Evolutionary conservation across 2,888 invertebrate genomes (phyloP).

Genomic region (Pteria penguin): DNA sequence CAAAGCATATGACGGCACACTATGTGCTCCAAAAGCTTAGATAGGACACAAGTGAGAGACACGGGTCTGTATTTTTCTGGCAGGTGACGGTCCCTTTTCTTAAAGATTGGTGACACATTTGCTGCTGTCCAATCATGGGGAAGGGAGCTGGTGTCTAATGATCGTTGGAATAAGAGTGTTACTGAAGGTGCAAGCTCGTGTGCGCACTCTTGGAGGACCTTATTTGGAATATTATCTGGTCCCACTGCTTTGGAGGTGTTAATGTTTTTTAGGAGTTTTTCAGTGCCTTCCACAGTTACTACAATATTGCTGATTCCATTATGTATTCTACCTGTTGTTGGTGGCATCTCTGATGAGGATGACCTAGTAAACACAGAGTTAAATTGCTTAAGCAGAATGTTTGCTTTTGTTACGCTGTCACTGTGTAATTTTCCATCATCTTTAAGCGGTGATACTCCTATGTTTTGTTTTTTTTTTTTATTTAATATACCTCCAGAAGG

Average conservation of each 20-base stretch:
- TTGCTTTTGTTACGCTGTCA: slow-evolving; percentile 42
- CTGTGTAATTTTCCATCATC: slow-evolving; percentile 24
- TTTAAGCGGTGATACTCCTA: slow-evolving; percentile 33
- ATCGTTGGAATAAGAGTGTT: slow-evolving; percentile 11
- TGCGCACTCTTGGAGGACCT: slow-evolving; percentile 45
- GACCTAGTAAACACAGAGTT: slow-evolving; percentile 38
- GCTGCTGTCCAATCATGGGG: slow-evolving; percentile 42
- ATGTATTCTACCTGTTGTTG: slow-evolving; percentile 4
- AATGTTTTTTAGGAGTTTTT: slow-evolving; percentile 41
- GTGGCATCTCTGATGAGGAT: slow-evolving; percentile 1
- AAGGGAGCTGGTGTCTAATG: slow-evolving; percentile 31
- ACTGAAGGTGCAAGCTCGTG: slow-evolving; percentile 35
- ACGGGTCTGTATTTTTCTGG: no score
- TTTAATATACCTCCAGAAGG: slow-evolving; percentile 37
- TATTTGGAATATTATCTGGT: slow-evolving; percentile 44
- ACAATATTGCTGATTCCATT: slow-evolving; percentile 7
- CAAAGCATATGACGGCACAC: no score
- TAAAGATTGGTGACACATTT: slow-evolving; percentile 18
- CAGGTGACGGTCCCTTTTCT: no score
- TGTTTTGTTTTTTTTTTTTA: slow-evolving; percentile 24
- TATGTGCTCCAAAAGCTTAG: no score
- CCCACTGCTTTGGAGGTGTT: slow-evolving; percentile 41
- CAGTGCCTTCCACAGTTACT: slow-evolving; percentile 26
- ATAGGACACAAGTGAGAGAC: no score
- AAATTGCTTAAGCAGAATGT: slow-evolving; percentile 37